Evolutionary conservation across 2,888 invertebrate species (phyloP), one percentile per base, ranked within the genome.

Genomic region (Hirtodrosophila duncani): DNA sequence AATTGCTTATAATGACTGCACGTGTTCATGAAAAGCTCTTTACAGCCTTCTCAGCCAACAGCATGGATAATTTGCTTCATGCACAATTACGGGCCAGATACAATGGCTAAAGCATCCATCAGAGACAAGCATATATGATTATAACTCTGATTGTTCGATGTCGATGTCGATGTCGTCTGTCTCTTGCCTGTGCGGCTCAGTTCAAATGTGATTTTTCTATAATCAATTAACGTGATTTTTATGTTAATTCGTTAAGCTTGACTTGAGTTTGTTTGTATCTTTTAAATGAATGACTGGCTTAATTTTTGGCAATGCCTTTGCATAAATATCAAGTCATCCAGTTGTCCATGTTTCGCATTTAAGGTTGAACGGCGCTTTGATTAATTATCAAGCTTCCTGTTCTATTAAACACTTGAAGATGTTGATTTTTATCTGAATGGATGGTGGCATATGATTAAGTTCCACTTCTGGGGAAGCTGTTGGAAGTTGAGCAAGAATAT

Each of bases 1-100:
- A 74, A 74, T 81, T 74, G 80, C 75, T 44, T 55, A 67, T 74
- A 74, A 81, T 81, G 80, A 74, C 74, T 81, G 31, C 38, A 63
- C 61, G 64, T 50, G 56, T 56, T 60, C 53, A 41, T 55, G 11
- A 38, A 37, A 29, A 20, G 9, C 36, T 36, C 53, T 49, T 50
- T 55, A 59, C 46, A 53, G 38, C 53, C 41, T 23, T 8, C 42
- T 23, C 26, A 31, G 42, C 42, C 44, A 45, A 45, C 45, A 52
- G 81, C 71, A 50, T 62, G 61, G 55, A 63, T 70, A 68, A 81
- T 74, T 68, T 74, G 55, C 74, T 37, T 45, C 20, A n/a, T 13
- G 38, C 26, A 48, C 52, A 61, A 48, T 65, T 37, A 52, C 53
- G 24, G 48, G 23, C 14, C 26, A 27, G 27, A 18, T 20, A 23